A percentile compares a stretch with the other conserved stretches of the same genome.
These are phyloP conservation scores for Dicranocentrus wangi DNA, from an alignment of 2,888 invertebrate genomes.

Conservation along the genomic window DNA sequence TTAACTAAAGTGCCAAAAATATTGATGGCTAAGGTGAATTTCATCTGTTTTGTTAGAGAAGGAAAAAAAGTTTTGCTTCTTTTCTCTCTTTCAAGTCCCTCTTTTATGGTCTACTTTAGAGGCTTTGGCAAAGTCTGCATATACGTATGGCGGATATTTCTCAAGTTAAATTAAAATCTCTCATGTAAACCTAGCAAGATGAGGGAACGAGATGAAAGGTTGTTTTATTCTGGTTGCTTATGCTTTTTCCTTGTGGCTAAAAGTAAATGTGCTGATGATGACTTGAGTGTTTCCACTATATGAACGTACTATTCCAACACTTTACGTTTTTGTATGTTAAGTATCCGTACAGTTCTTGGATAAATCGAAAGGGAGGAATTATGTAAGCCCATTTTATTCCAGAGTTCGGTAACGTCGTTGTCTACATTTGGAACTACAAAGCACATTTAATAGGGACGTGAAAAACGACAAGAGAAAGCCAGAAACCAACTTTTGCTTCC, in stretches of 20 bases:
- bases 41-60: constrained; percentile 1
- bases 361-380: too few species aligned
- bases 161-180: constrained; percentile 32
- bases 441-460: too few species aligned
- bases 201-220: constrained; percentile 20
- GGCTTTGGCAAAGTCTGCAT: neutral
- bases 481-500: neutral
- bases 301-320: too few species aligned
- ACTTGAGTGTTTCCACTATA: too few species aligned
- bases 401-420: too few species aligned
- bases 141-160: neutral
- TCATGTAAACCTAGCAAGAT: constrained; percentile 14
- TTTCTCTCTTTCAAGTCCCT: neutral
- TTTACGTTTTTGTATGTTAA: too few species aligned
- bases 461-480: too few species aligned
- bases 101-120: constrained; percentile 19
- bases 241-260: constrained; percentile 5
- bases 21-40: constrained; percentile 30
- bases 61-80: constrained; percentile 25
- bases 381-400: too few species aligned
- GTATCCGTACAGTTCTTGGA: too few species aligned
- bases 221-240: neutral
- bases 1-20: constrained; percentile 44
- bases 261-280: constrained; percentile 30
- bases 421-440: too few species aligned